Conservation (phyloP, 2,888 invertebrate species). For the Drosophila nr. perissopoda region DNA sequence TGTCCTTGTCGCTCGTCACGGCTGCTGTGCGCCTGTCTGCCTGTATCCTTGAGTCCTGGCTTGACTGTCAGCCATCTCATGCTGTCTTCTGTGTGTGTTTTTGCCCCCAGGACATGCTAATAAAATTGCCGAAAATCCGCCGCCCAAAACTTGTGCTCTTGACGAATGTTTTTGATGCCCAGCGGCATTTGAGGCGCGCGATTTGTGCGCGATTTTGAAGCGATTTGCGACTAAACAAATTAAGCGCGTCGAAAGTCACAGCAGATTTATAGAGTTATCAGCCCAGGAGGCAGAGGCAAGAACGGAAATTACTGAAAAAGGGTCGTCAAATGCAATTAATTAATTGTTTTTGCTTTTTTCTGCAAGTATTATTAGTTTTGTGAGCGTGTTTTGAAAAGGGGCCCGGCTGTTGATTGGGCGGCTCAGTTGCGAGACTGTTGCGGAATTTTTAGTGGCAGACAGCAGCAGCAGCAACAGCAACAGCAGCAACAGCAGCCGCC, state of each 20-base stretch:
- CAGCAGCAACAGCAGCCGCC: background rate
- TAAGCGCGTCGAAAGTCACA: conserved; percentile 78
- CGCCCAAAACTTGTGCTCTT: conserved; percentile 65
- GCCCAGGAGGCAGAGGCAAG: conserved; percentile 1
- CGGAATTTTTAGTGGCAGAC: conserved; percentile 21
- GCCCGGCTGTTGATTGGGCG: conserved; percentile 14
- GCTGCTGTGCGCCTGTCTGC: conserved; percentile 75
- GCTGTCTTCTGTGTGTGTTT: conserved; percentile 18
- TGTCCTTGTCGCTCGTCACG: conserved; percentile 45
- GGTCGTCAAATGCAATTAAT: conserved; percentile 33
- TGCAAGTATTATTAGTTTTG: background rate
- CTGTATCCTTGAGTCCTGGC: conserved; percentile 68
- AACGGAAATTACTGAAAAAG: conserved; percentile 53
- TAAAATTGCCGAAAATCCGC: conserved; percentile 73
- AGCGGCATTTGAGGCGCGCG: conserved; percentile 51
- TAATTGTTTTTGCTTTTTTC: background rate
- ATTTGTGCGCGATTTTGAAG: conserved; percentile 58
- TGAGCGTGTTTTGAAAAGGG: background rate
- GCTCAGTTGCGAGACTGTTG: conserved; percentile 16
- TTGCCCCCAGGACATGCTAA: conserved; percentile 73
- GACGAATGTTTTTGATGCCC: conserved; percentile 61
- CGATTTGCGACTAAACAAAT: conserved; percentile 70
- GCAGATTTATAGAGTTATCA: conserved; percentile 41
- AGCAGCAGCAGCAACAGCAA: background rate
- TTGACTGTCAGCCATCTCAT: conserved; percentile 9